A percentile compares a stretch with the other conserved stretches of the same genome.
Evolutionary conservation across 2,888 invertebrate species (phyloP).

Genomic region (Drosophila mimica): DNA sequence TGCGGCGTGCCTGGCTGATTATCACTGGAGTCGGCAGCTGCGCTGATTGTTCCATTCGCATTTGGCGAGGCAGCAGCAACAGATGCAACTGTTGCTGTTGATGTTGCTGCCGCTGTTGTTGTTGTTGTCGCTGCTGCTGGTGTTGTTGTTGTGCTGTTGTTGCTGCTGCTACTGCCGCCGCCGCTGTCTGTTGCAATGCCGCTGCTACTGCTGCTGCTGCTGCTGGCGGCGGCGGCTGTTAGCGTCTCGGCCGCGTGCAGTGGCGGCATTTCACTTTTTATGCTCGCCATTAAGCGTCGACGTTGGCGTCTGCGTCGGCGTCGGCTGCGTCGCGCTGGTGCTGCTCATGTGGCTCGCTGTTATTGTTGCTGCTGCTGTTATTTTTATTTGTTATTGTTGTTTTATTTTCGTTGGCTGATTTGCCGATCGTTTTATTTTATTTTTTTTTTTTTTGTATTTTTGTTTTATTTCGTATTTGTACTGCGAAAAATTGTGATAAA

Average conservation of each 20-base stretch:
- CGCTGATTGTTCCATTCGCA: conserved; percentile 86
- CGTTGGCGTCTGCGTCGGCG: conserved; percentile 45
- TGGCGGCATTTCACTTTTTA: conserved; percentile 83
- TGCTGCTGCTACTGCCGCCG: conserved; percentile 57
- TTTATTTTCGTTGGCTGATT: conserved; percentile 44
- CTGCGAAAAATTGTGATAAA: conserved; percentile 59
- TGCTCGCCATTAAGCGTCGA: conserved; percentile 75
- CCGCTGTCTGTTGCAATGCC: conserved; percentile 51
- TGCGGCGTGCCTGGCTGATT: conserved; percentile 85
- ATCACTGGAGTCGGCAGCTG: conserved; percentile 92
- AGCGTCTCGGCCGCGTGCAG: conserved; percentile 82
- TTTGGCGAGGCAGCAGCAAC: conserved; percentile 53
- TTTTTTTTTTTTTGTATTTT: conserved; percentile 27
- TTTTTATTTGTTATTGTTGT: conserved; percentile 20
- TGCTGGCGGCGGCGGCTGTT: conserved; percentile 47
- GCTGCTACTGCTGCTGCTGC: conserved; percentile 41
- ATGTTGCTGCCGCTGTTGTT: conserved; percentile 17
- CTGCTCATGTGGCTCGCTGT: conserved; percentile 64
- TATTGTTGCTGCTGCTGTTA: conserved; percentile 30
- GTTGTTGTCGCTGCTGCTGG: conserved; percentile 54
- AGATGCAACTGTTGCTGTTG: conserved; percentile 33
- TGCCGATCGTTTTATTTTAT: conserved; percentile 34
- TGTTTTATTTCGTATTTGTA: conserved; percentile 55
- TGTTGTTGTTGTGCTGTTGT: conserved; percentile 20
- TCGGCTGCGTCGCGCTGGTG: conserved; percentile 43